Evolutionary conservation across 2,888 invertebrate genomes (phyloP).

Genomic region (Erebia ligea): DNA sequence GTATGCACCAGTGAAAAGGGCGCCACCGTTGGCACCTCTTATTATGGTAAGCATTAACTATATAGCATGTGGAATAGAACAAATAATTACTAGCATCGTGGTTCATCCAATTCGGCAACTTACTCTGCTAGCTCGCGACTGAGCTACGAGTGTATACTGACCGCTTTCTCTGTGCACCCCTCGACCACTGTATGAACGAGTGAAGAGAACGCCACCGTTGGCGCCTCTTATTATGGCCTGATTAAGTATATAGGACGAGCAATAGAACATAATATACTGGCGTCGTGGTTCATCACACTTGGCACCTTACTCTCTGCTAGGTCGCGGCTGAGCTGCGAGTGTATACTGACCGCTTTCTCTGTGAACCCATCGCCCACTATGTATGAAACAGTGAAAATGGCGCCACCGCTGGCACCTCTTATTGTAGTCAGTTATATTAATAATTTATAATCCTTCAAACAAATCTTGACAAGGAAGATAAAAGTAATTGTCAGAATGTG

Average conservation of each 20-base stretch:
- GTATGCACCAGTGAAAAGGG: constrained; percentile 80
- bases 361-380: constrained; percentile 86
- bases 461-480: too few species aligned
- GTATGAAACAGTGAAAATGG: constrained; percentile 80
- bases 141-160: constrained; percentile 87
- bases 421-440: constrained; percentile 27
- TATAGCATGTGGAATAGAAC: constrained; percentile 73
- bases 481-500: too few species aligned
- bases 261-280: constrained; percentile 77
- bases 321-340: constrained; percentile 86
- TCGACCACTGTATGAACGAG: constrained; percentile 81
- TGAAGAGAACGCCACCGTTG: constrained; percentile 67
- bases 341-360: constrained; percentile 89
- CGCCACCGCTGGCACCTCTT: constrained; percentile 51
- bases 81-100: constrained; percentile 78
- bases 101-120: constrained; percentile 85
- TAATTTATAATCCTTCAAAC: too few species aligned
- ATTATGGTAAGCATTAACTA: constrained; percentile 29
- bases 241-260: constrained; percentile 54
- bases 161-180: constrained; percentile 90
- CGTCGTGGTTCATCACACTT: constrained; percentile 85
- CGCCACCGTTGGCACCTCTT: constrained; percentile 51
- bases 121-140: constrained; percentile 85
- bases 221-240: constrained; percentile 55
- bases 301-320: constrained; percentile 84